A percentile compares a stretch with the other conserved stretches of the same genome.
These are phyloP conservation scores for Myiozetetes cayanensis DNA, from an alignment of 2,113 vertebrate genomes.

Conservation along the genomic window DNA sequence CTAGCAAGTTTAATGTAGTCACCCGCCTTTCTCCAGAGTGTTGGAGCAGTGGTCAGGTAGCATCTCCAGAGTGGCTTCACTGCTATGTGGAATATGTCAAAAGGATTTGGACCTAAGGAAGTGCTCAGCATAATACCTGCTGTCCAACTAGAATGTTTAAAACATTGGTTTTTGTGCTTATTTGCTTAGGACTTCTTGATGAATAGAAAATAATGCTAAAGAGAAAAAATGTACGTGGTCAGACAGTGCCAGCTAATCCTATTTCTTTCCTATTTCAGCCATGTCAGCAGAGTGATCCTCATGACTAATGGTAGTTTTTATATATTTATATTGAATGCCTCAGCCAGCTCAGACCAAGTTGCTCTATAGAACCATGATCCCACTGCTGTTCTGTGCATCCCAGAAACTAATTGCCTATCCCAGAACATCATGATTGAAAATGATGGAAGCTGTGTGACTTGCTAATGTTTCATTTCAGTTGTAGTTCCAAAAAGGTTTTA, in stretches of 20 bases:
- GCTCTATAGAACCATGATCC: background rate
- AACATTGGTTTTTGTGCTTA: background rate
- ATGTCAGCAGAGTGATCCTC: background rate
- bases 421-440: background rate
- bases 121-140: background rate
- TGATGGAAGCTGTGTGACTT: background rate
- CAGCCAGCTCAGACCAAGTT: background rate
- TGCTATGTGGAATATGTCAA: background rate
- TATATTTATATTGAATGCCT: background rate
- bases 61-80: background rate
- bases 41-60: background rate
- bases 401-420: background rate
- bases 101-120: background rate
- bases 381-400: background rate
- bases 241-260: background rate
- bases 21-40: background rate
- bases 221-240: background rate
- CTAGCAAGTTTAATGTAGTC: slow-evolving; percentile 27
- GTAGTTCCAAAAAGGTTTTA: background rate
- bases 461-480: background rate
- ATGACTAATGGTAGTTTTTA: background rate
- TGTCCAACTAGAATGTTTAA: background rate
- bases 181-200: background rate
- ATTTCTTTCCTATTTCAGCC: background rate
- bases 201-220: background rate